Base-by-base conservation (phyloP, 2,797 vertebrate genomes). In the Rousettus madagascariensis region DNA sequence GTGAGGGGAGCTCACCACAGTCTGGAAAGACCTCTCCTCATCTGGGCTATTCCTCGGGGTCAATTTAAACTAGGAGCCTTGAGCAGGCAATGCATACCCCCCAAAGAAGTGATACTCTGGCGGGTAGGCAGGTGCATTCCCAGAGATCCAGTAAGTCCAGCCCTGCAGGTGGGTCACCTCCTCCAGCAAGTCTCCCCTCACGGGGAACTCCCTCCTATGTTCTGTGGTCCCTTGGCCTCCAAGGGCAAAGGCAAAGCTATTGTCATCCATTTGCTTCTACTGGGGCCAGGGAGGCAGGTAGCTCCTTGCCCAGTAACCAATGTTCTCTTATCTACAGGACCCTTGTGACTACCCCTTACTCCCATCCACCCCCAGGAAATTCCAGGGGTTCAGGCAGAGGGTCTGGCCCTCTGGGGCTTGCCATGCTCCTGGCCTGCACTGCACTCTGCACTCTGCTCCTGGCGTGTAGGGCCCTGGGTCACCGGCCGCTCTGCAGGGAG, bases 101-200 rank as follows among this genome's bases (percentile, higher is more conserved):
- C 41, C 41, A 10, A 59, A 69, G 57, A 41, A 30, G 19, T 8
- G 19, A 63, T 41, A 10, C 38, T 30, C 51, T 63, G 19, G 36
- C 6, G 19, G 30, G 6, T 26, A 51, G 15, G 6, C 63, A 43
- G 61, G 30, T 43, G 38, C 1, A 13, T 57, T 11, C 65, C 83
- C 66, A 41, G 83, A 74, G 33, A 26, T 57, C 43, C 8, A 19
- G 6, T 22, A 24, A 59, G 46, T 28, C 41, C 16, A 51, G 0
- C 4, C 19, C 6, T 55, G 87, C 36, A 36, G 55, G 33, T 43
- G 49, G 19, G 9, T 26, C 11, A 28, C 72, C 51, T 82, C 68
- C 66, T 74, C 75, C 77, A 90, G 85, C 85, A 94, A 88, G 51
- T 26, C 72, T 68, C 10, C 75, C 41, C n/a, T 68, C 33, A 9